Percentiles rank a stretch among this genome's conserved stretches.
Conservation (phyloP, 1,140 invertebrate genomes). For the Sesamia nonagrioides region DNA sequence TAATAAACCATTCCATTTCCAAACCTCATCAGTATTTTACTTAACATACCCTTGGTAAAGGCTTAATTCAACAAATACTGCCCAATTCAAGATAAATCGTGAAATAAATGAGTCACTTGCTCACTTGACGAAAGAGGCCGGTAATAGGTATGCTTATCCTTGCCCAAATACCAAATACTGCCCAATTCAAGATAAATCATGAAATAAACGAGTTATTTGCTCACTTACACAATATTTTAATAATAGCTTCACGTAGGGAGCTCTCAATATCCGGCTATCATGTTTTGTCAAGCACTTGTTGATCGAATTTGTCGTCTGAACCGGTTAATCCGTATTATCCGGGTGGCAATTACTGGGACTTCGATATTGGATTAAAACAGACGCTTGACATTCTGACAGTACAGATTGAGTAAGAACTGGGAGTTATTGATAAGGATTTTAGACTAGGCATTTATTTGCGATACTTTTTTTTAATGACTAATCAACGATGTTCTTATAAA, state of each 20-base stretch:
- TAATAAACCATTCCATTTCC: no score
- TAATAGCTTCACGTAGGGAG: conserved; percentile 8
- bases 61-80: neutral
- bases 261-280: neutral
- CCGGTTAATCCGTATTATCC: conserved; percentile 6
- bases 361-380: neutral
- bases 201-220: no score
- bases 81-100: neutral
- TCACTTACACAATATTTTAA: conserved; percentile 12
- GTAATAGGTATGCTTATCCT: conserved; percentile 10
- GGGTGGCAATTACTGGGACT: neutral
- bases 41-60: no score
- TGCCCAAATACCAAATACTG: no score
- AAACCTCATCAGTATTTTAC: no score
- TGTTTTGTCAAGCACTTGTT: conserved; percentile 18
- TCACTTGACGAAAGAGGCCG: neutral
- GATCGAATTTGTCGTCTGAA: conserved; percentile 9
- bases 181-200: no score
- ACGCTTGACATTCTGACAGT: conserved; percentile 3
- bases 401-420: neutral
- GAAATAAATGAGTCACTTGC: neutral
- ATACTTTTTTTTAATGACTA: no score
- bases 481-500: no score
- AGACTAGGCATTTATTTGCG: neutral
- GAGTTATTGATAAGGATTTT: neutral